These are phyloP conservation scores for Cervus canadensis DNA, from an alignment of 2,113 vertebrate species.

Conservation along the genomic window DNA sequence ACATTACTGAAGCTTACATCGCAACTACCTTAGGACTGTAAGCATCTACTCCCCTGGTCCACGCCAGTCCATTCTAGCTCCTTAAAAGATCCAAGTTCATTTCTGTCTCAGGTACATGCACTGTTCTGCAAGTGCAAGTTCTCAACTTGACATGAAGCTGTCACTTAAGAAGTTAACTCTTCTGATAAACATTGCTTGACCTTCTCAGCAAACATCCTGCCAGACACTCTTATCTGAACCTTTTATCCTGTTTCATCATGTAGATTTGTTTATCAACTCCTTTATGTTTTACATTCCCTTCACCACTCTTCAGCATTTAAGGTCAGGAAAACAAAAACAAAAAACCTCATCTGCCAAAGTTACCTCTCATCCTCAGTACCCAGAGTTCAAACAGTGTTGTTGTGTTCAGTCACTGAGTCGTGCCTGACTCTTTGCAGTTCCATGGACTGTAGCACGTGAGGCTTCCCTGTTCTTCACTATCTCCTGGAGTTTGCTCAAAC, in stretches of 20 bases:
- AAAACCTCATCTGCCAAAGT: neutral
- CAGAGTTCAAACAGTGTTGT: neutral
- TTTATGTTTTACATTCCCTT: neutral
- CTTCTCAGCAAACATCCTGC: neutral
- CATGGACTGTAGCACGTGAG: neutral
- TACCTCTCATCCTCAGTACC: neutral
- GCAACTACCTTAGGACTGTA: neutral
- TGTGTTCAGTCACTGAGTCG: neutral
- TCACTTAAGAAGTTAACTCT: neutral
- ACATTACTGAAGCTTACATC: neutral
- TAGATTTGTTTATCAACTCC: neutral
- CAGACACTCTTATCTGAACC: fast-evolving
- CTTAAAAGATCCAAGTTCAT: neutral
- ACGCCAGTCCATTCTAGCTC: neutral
- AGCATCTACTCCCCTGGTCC: neutral
- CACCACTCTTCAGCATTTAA: neutral
- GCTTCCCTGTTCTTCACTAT: neutral
- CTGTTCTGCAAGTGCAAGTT: neutral
- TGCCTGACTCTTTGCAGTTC: neutral
- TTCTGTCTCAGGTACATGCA: fast-evolving
- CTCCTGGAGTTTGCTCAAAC: neutral
- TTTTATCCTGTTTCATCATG: neutral
- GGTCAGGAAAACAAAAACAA: neutral
- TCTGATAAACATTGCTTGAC: neutral
- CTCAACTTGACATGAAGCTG: neutral